These are phyloP conservation scores for Rhyacophila evoluta DNA, from an alignment of 2,888 invertebrate species.

Conservation along the genomic window DNA sequence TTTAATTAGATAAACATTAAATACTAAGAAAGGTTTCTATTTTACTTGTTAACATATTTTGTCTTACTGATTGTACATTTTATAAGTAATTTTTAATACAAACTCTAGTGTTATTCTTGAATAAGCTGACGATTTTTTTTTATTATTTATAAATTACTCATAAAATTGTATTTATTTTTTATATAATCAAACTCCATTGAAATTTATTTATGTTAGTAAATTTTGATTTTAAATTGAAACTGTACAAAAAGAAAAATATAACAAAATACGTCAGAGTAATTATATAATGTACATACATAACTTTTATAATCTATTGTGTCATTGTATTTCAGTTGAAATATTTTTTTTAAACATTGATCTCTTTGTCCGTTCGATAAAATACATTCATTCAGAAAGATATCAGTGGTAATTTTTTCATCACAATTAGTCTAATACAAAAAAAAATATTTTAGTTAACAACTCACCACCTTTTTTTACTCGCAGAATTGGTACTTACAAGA, in stretches of 20 bases:
- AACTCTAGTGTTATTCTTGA: constrained; percentile 32
- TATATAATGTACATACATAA: constrained; percentile 22
- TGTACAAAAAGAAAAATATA: constrained; percentile 8
- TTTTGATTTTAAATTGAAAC: constrained; percentile 17
- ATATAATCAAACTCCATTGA: constrained; percentile 27
- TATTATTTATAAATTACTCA: constrained; percentile 25
- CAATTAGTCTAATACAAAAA: too few relatives aligned
- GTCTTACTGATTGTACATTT: constrained; percentile 28
- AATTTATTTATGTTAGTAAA: constrained; percentile 22
- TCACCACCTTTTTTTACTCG: too few relatives aligned
- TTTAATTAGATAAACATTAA: constrained; percentile 21
- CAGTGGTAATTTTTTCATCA: neutral
- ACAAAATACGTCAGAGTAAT: constrained; percentile 14
- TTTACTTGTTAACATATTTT: constrained; percentile 32
- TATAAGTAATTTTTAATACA: constrained; percentile 33
- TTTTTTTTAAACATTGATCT: neutral
- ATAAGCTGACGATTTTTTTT: constrained; percentile 23
- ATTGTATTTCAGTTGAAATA: constrained; percentile 14
- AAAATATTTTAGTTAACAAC: too few relatives aligned
- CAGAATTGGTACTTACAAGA: neutral
- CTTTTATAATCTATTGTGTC: constrained; percentile 2
- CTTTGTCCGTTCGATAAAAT: neutral
- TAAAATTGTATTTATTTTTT: constrained; percentile 30
- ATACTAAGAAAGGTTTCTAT: constrained; percentile 20
- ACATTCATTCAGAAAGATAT: neutral